Evolutionary conservation across 2,113 vertebrate species (phyloP).

Genomic region (Neotragus pygmaeus): DNA sequence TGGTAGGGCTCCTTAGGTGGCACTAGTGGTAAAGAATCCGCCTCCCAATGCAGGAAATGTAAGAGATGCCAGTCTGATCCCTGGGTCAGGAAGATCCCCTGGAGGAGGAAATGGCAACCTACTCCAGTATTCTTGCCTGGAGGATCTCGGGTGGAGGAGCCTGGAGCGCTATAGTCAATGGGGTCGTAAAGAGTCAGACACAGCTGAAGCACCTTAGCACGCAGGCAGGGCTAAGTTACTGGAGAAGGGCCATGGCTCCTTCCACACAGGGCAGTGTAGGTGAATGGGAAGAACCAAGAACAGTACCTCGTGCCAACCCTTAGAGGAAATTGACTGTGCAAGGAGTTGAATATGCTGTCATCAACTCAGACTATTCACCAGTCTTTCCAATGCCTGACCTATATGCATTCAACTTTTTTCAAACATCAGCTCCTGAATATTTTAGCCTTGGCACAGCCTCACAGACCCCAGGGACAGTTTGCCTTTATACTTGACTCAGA

Average conservation of each 20-base stretch:
- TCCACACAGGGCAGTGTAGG: background rate
- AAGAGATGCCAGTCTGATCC: background rate
- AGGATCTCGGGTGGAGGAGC: background rate
- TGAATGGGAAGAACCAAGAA: background rate
- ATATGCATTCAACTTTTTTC: background rate
- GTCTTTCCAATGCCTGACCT: background rate
- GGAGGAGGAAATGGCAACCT: background rate
- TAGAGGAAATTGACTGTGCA: background rate
- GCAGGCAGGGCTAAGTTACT: background rate
- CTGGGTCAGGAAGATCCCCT: background rate
- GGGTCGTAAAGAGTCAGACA: background rate
- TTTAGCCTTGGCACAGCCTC: background rate
- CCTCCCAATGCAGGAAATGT: background rate
- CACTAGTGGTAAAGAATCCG: background rate
- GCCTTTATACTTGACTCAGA: background rate
- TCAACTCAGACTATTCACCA: background rate
- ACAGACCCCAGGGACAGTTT: background rate
- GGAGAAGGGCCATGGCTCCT: background rate
- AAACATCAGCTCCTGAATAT: background rate
- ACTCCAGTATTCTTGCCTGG: background rate
- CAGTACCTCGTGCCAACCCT: background rate
- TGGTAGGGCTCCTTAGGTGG: background rate
- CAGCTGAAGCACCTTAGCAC: background rate
- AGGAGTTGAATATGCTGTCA: background rate
- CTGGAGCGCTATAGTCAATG: background rate